These are phyloP conservation scores for Myodes glareolus DNA, from an alignment of 2,113 vertebrate genomes.

Conservation along the genomic window DNA sequence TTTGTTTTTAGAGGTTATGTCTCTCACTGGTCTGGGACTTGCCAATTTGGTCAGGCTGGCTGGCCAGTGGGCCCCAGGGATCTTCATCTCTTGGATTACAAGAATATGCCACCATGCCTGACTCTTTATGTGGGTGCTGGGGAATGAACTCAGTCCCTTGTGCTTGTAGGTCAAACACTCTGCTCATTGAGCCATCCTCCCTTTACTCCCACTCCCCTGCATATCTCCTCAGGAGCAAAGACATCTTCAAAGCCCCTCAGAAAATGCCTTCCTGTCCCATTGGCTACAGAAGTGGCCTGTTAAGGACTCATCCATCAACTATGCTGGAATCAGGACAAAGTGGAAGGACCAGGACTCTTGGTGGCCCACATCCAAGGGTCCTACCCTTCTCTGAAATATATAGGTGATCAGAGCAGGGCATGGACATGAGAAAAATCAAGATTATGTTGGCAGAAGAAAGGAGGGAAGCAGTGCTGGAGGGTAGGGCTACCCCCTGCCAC, in stretches of 20 bases:
- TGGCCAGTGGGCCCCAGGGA: not conserved
- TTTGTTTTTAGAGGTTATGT: not conserved
- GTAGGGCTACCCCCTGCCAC: rapidly evolving
- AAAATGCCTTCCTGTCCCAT: not conserved
- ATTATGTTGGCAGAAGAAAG: not conserved
- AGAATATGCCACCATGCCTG: not conserved
- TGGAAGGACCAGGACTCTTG: rapidly evolving
- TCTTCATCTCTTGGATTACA: not conserved
- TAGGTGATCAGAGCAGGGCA: not conserved
- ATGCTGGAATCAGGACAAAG: not conserved
- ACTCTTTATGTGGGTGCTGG: not conserved
- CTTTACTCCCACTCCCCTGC: not conserved
- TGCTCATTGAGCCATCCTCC: rapidly evolving
- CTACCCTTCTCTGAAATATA: not conserved
- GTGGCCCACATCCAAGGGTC: rapidly evolving
- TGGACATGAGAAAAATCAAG: not conserved
- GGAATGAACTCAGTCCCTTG: not conserved
- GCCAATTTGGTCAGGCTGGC: not conserved
- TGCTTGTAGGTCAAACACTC: not conserved
- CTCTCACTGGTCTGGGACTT: not conserved
- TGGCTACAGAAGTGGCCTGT: not conserved
- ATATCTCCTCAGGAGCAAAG: not conserved
- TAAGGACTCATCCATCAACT: not conserved
- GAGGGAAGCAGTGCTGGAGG: rapidly evolving
- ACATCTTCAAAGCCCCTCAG: not conserved